These are phyloP conservation scores for Chaetorhynchus papuensis DNA, from an alignment of 2,113 vertebrate species.

Conservation along the genomic window DNA sequence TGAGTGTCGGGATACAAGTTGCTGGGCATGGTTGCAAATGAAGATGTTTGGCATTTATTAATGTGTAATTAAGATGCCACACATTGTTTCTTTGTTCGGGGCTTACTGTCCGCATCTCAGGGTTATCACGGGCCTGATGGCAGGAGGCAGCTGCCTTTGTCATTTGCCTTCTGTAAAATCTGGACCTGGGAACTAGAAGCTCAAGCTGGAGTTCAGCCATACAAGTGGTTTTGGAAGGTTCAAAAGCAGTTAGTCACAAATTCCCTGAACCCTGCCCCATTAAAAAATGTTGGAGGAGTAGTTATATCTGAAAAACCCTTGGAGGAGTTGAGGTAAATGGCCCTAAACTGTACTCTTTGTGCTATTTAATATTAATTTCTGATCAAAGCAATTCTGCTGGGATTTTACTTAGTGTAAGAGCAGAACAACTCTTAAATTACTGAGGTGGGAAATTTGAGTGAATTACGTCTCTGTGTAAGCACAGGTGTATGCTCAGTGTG, in stretches of 20 bases:
- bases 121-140: neutral
- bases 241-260: neutral
- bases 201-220: neutral
- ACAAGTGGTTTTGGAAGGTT: neutral
- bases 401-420: neutral
- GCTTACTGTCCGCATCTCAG: neutral
- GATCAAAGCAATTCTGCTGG: neutral
- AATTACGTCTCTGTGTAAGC: neutral
- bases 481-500: neutral
- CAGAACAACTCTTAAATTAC: neutral
- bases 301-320: neutral
- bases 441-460: neutral
- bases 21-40: neutral
- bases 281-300: neutral
- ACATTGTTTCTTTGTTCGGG: neutral
- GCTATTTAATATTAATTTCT: constrained; percentile 2
- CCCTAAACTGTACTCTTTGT: neutral
- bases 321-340: neutral
- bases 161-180: neutral
- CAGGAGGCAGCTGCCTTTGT: neutral
- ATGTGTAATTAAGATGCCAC: neutral
- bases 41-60: neutral
- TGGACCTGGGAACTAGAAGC: neutral
- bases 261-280: neutral
- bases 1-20: neutral